A percentile compares a stretch with the other conserved stretches of the same genome.
These are phyloP conservation scores for Trichonephila clavata DNA, from an alignment of 1,140 invertebrate genomes.

Conservation along the genomic window DNA sequence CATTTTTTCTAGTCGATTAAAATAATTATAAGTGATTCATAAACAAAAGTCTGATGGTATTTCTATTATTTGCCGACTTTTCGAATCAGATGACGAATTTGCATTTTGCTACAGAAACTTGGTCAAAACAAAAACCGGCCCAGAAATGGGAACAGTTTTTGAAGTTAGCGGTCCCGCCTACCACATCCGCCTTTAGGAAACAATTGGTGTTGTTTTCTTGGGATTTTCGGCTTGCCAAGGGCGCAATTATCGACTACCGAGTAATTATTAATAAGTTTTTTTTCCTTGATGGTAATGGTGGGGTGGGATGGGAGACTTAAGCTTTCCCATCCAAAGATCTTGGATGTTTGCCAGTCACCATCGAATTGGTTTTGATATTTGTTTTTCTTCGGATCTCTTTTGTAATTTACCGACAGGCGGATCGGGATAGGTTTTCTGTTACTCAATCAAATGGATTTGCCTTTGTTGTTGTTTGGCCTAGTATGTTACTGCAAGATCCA, in stretches of 20 bases:
- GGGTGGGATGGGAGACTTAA: background rate
- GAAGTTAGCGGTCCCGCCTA: background rate
- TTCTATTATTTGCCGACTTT: too few species aligned
- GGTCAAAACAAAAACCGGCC: background rate
- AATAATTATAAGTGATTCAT: too few species aligned
- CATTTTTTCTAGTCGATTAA: too few species aligned
- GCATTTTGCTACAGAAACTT: too few species aligned
- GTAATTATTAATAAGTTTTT: background rate
- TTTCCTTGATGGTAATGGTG: background rate
- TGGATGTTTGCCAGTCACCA: slow-evolving; percentile 10
- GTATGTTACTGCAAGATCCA: background rate
- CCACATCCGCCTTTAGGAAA: background rate
- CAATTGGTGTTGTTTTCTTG: background rate
- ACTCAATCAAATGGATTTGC: background rate
- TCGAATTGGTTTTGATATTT: background rate
- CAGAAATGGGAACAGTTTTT: background rate
- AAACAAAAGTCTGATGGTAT: too few species aligned
- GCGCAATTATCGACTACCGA: background rate
- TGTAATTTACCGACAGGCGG: background rate
- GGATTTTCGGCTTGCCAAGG: background rate
- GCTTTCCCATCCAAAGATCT: background rate
- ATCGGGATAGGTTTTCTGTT: background rate
- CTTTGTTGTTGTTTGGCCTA: background rate
- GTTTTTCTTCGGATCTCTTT: background rate
- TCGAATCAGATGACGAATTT: too few species aligned